Evolutionary conservation across 1,140 invertebrate species (phyloP), one percentile per base, ranked within the genome.

Genomic region (Drosophila quadrilineata): DNA sequence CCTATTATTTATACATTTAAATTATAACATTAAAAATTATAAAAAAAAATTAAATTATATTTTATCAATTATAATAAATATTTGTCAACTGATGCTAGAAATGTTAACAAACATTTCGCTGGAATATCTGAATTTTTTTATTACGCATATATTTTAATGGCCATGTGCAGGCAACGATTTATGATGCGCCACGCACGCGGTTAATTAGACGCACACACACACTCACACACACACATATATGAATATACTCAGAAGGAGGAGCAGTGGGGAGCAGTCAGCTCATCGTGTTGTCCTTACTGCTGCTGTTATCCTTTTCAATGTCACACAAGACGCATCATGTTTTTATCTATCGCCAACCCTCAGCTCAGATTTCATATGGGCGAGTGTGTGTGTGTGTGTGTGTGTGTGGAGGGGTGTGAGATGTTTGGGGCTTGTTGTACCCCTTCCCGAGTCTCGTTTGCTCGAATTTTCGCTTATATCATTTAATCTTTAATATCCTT

Each of bases 401-500:
- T n/a, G n/a, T n/a, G n/a, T n/a, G n/a, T n/a, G 12, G 6, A 17
- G 22, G 17, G 19, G 35, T 9, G n/a, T n/a, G n/a, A n/a, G n/a
- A n/a, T n/a, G n/a, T n/a, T n/a, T n/a, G n/a, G n/a, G n/a, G n/a
- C n/a, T n/a, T n/a, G n/a, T n/a, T n/a, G n/a, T n/a, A n/a, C n/a
- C n/a, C n/a, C n/a, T 16, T 2, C 21, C 21, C 14, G 0, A 14
- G 8, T 6, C 1, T 8, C 9, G 36, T 17, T 40, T 12, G 53
- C 53, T 56, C 73, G 77, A 84, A 59, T 84, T 77, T 70, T 58
- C 59, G 77, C 79, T 82, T 84, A 85, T 84, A 84, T 85, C 74
- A 79, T 84, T 84, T 84, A 84, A 84, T 84, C 77, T 84, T 84
- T 84, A 84, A 84, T 85, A 84, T 84, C 79, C 73, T 84, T 84